Conservation (phyloP, 2,797 vertebrate genomes). For the Myoxocephalus aenaeus region DNA sequence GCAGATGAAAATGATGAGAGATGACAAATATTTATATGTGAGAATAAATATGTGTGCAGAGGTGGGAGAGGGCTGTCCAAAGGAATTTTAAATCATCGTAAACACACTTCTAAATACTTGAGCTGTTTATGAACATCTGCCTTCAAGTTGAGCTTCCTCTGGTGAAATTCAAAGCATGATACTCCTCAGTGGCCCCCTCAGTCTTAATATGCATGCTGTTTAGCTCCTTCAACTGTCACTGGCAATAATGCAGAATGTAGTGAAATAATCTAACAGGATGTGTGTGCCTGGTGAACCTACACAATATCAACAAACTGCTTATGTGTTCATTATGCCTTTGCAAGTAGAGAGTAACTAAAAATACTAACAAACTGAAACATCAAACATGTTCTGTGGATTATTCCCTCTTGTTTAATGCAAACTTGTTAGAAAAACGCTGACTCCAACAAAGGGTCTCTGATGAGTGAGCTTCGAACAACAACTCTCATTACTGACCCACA, state of each 20-base stretch:
- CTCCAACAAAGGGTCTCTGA: conserved; percentile 50
- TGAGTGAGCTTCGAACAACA: conserved; percentile 57
- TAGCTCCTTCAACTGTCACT: conserved; percentile 24
- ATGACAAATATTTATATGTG: conserved; percentile 45
- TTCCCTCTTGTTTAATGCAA: conserved; percentile 57
- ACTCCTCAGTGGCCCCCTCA: conserved; percentile 15
- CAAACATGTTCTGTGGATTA: conserved; percentile 33
- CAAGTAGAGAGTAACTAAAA: conserved; percentile 27
- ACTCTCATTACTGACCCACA: conserved; percentile 73
- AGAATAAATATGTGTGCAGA: conserved; percentile 19
- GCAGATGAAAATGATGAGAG: conserved; percentile 30
- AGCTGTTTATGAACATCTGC: conserved; percentile 53
- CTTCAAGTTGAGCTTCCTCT: conserved; percentile 31
- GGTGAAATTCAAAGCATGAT: conserved; percentile 37
- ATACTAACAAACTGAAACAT: conserved; percentile 33
- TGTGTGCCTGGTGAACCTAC: conserved; percentile 14
- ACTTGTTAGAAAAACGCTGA: conserved; percentile 69
- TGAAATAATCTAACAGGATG: conserved; percentile 32
- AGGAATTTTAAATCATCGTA: conserved; percentile 51
- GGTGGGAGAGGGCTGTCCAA: conserved; percentile 27
- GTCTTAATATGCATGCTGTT: conserved; percentile 44
- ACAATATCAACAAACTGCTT: conserved; percentile 38
- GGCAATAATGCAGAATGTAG: conserved; percentile 30
- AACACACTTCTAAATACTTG: conserved; percentile 56
- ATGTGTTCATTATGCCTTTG: conserved; percentile 36